Evolutionary conservation across 2,113 vertebrate species (phyloP).

Genomic region (Microtus pennsylvanicus): DNA sequence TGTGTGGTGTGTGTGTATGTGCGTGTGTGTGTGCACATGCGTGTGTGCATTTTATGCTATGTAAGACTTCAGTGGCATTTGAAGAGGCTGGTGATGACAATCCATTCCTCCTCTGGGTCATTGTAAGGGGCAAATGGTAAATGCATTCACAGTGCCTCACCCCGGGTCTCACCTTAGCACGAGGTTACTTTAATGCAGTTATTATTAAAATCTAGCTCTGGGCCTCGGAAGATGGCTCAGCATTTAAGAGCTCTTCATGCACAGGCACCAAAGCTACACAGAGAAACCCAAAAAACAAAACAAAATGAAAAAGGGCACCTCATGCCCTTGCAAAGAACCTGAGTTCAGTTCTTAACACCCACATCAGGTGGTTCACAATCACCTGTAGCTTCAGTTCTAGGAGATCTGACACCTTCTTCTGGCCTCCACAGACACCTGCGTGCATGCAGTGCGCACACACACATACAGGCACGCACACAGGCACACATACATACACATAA

Average conservation of each 20-base stretch:
- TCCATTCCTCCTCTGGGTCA: background rate
- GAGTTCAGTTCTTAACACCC: background rate
- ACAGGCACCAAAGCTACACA: too few relatives aligned
- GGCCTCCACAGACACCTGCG: background rate
- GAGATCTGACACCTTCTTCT: background rate
- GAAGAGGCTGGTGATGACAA: background rate
- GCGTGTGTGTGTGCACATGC: too few relatives aligned
- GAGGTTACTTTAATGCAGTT: fast-evolving
- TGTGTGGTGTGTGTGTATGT: background rate
- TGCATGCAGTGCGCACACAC: too few relatives aligned
- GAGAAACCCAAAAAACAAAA: too few relatives aligned
- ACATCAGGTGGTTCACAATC: background rate
- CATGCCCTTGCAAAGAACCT: background rate
- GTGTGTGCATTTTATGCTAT: background rate
- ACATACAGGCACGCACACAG: background rate
- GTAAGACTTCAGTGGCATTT: background rate
- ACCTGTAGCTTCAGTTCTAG: background rate
- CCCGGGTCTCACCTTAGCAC: background rate
- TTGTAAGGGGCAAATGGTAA: background rate
- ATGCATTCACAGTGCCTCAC: fast-evolving
- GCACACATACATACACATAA: background rate
- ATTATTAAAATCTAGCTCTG: background rate
- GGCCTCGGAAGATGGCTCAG: background rate
- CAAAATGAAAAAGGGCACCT: background rate
- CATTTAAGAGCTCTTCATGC: background rate